phyloP scores from a whole-genome alignment of 2,888 invertebrate species.

The Drosophila limbata region DNA sequence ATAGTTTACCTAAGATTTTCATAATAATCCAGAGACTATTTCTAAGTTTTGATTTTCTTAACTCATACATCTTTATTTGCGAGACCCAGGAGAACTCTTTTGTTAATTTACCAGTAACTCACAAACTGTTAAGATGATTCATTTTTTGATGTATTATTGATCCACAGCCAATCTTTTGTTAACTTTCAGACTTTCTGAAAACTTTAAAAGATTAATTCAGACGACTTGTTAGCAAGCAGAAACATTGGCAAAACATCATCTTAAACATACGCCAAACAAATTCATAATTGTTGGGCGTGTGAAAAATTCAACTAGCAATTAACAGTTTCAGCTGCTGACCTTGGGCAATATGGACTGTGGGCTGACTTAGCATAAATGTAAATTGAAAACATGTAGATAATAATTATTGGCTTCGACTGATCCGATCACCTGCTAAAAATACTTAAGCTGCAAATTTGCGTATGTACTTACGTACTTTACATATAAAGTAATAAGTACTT shows the following conservation, averaged over 20 bases:
- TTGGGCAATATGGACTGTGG: constrained; percentile 58
- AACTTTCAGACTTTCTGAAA: neutral
- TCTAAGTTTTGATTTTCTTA: too few species aligned
- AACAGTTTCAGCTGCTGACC: constrained; percentile 41
- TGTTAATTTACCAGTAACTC: too few species aligned
- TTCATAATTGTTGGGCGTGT: constrained; percentile 23
- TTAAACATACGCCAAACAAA: constrained; percentile 11
- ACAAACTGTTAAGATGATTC: too few species aligned
- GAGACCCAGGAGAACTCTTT: too few species aligned
- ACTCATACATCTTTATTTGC: too few species aligned
- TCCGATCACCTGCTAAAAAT: constrained; percentile 24
- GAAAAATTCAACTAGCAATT: constrained; percentile 38
- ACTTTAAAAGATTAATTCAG: too few species aligned
- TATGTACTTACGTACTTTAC: constrained; percentile 52
- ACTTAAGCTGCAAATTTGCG: constrained; percentile 56
- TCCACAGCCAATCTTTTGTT: neutral
- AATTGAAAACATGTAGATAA: constrained; percentile 43
- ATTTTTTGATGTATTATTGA: too few species aligned
- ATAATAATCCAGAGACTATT: too few species aligned
- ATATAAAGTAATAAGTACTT: constrained; percentile 47
- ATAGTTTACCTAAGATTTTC: too few species aligned
- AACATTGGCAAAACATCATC: constrained; percentile 2
- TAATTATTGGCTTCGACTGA: constrained; percentile 32
- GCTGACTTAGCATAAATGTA: constrained; percentile 50
- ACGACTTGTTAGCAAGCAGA: neutral